Conservation (phyloP, 2,797 vertebrate genomes). For the Ataeniobius toweri region DNA sequence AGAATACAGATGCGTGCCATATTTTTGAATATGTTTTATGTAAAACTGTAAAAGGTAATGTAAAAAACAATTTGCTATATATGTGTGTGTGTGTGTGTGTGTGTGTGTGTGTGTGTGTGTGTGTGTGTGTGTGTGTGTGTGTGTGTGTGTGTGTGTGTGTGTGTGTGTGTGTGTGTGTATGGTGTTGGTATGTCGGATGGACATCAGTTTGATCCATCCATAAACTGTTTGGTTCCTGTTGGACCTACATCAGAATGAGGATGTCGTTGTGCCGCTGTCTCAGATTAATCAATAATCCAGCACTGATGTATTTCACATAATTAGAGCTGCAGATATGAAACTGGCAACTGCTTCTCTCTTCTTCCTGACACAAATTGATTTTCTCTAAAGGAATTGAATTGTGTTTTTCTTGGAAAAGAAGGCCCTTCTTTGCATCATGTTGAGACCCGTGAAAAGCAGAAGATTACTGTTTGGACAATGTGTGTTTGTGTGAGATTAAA, state of each 20-base stretch:
- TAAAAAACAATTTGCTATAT: no score
- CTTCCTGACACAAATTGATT: slow-evolving; percentile 41
- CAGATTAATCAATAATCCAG: slow-evolving; percentile 44
- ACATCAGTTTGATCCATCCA: slow-evolving; percentile 37
- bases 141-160: no score
- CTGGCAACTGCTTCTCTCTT: slow-evolving; percentile 24
- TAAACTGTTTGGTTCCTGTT: slow-evolving; percentile 23
- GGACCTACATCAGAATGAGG: slow-evolving; percentile 38
- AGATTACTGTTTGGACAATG: slow-evolving; percentile 19
- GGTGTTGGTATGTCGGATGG: slow-evolving; percentile 22
- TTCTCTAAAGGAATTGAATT: slow-evolving; percentile 27
- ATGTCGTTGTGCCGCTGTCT: slow-evolving; percentile 20
- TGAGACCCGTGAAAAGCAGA: slow-evolving; percentile 9
- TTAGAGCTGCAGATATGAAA: slow-evolving; percentile 57
- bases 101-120: no score
- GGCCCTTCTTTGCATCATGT: slow-evolving; percentile 26
- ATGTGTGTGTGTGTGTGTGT: no score
- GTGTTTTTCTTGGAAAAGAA: slow-evolving; percentile 42
- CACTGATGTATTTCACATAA: slow-evolving; percentile 56
- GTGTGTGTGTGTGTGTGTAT: no score
- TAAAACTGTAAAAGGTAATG: no score
- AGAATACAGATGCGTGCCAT: no score
- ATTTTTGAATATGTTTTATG: no score
- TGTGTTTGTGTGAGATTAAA: slow-evolving; percentile 6
- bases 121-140: no score